Evolutionary conservation across 2,797 vertebrate species (phyloP).

Genomic region (Spinibarbus caldwelli): DNA sequence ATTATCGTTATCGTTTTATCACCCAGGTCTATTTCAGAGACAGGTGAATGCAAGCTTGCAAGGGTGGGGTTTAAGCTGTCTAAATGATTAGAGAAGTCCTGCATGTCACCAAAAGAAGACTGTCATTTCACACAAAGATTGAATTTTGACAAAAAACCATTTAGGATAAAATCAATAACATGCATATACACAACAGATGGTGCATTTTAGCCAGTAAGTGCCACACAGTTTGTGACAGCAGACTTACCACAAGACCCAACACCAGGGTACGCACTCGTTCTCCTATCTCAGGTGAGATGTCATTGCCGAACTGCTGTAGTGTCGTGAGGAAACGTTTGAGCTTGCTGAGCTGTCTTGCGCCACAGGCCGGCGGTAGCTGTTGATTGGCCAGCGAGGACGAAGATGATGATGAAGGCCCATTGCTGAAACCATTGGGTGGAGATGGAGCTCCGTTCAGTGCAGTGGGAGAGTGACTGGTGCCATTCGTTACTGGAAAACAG

Average conservation of each 20-base stretch:
- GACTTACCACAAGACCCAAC: conserved; percentile 97
- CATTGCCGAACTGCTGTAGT: conserved; percentile 98
- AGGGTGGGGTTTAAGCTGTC: background rate
- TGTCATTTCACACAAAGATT: background rate
- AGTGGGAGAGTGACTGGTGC: conserved; percentile 97
- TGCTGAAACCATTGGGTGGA: conserved; percentile 97
- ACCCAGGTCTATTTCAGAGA: background rate
- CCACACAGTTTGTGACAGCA: conserved; percentile 8
- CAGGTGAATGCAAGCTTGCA: background rate
- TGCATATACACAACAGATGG: too few relatives aligned
- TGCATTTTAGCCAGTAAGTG: too few relatives aligned
- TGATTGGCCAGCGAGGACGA: conserved; percentile 98
- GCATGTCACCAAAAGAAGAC: background rate
- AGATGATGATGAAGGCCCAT: conserved; percentile 96
- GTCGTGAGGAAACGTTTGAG: conserved; percentile 99
- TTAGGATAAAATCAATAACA: too few relatives aligned
- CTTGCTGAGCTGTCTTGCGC: conserved; percentile 98
- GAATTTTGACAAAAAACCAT: background rate
- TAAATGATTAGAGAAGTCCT: background rate
- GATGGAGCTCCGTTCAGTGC: conserved; percentile 97
- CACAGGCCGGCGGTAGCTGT: conserved; percentile 97
- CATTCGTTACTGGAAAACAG: conserved; percentile 90
- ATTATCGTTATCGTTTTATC: background rate
- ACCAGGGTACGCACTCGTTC: conserved; percentile 97
- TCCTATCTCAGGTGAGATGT: conserved; percentile 98